phyloP scores from a whole-genome alignment of 2,888 invertebrate genomes.

The Mythimna loreyi region DNA sequence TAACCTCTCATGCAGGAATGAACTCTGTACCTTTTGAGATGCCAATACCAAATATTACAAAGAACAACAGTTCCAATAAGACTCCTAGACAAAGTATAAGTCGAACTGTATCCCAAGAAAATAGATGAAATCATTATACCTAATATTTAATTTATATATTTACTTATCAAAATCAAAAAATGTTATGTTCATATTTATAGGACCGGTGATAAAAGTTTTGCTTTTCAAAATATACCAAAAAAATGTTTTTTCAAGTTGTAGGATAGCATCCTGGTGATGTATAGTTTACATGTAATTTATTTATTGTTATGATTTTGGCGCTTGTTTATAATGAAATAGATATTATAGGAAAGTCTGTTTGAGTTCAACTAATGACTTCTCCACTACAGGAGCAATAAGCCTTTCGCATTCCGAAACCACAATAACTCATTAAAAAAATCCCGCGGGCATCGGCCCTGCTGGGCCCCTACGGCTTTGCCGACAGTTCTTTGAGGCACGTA shows the following conservation, averaged over 20 bases:
- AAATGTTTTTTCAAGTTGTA: neutral
- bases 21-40: slow-evolving; percentile 78
- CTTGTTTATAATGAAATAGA: neutral
- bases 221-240: slow-evolving; percentile 19
- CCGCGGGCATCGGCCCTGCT: too few species aligned
- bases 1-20: slow-evolving; percentile 81
- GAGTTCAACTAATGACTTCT: neutral
- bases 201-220: slow-evolving; percentile 31
- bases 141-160: slow-evolving; percentile 7
- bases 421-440: too few species aligned
- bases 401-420: too few species aligned
- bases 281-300: slow-evolving; percentile 8
- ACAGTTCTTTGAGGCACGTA: too few species aligned
- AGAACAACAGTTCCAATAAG: slow-evolving; percentile 75
- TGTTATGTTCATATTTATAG: slow-evolving; percentile 38
- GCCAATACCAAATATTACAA: slow-evolving; percentile 76
- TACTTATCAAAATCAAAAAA: slow-evolving; percentile 43
- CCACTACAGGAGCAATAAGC: too few species aligned
- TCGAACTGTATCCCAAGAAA: slow-evolving; percentile 86
- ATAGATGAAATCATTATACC: slow-evolving; percentile 78
- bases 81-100: slow-evolving; percentile 78
- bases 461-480: too few species aligned
- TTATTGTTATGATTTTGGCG: neutral
- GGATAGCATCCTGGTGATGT: slow-evolving; percentile 2
- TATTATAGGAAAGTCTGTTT: neutral